A percentile compares a stretch with the other conserved stretches of the same genome.
phyloP scores from a whole-genome alignment of 1,140 invertebrate genomes.

The Bombus huntii region DNA sequence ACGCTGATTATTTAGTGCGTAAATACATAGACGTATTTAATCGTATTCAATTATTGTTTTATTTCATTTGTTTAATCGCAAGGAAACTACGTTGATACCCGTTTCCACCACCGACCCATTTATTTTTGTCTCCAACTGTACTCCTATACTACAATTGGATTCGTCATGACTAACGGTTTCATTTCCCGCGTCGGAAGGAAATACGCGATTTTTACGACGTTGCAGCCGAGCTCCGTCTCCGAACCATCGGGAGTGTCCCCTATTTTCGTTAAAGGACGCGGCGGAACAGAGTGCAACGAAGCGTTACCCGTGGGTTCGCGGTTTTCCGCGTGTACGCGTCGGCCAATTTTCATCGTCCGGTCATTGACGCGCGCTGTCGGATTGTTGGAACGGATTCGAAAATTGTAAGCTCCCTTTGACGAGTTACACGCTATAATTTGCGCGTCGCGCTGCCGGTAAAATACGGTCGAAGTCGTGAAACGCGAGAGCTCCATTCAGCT shows the following conservation, averaged over 20 bases:
- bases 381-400: neutral
- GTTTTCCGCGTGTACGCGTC: conserved; percentile 22
- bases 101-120: too few species aligned
- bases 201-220: conserved; percentile 50
- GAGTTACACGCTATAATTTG: conserved; percentile 21
- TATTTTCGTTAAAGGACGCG: neutral
- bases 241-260: neutral
- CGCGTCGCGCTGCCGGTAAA: neutral
- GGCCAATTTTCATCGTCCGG: conserved; percentile 13
- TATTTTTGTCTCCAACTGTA: too few species aligned
- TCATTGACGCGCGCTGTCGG: neutral
- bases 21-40: too few species aligned
- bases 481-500: neutral
- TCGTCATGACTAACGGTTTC: conserved; percentile 58
- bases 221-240: neutral
- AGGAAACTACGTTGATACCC: too few species aligned
- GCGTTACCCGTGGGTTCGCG: conserved; percentile 18
- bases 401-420: conserved; percentile 15
- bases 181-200: conserved; percentile 36
- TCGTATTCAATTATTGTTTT: too few species aligned
- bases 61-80: too few species aligned
- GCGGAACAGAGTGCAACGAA: conserved; percentile 39
- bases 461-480: conserved; percentile 3
- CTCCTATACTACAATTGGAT: neutral
- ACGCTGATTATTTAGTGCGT: too few species aligned